Conservation (phyloP, 2,113 vertebrate species). For the Archocentrus centrarchus region DNA sequence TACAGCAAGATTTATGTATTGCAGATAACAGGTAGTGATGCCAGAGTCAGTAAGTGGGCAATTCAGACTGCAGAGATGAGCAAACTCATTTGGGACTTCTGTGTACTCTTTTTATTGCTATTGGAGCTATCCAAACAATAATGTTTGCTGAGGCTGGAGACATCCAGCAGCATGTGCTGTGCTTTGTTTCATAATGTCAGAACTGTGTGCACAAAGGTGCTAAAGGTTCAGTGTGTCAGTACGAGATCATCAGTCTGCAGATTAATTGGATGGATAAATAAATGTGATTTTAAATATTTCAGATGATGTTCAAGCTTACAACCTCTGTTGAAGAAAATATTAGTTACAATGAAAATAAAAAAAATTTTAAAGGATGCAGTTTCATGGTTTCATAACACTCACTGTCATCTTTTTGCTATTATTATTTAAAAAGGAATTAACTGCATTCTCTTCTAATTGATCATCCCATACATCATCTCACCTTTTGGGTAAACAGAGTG, state of each 20-base stretch:
- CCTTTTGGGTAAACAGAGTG: not conserved
- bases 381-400: not conserved
- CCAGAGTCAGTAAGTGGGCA: not conserved
- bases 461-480: not conserved
- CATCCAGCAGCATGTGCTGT: not conserved
- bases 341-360: not conserved
- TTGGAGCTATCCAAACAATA: constrained; percentile 8
- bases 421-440: not conserved
- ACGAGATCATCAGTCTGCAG: not conserved
- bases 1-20: constrained; percentile 11
- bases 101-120: constrained; percentile 21
- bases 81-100: constrained; percentile 11
- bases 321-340: not conserved
- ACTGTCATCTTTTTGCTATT: not conserved
- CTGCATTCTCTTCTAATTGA: not conserved
- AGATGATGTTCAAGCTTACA: not conserved
- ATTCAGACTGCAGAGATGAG: constrained; percentile 1
- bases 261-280: not conserved
- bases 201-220: not conserved
- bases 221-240: not conserved
- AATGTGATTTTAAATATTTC: not conserved
- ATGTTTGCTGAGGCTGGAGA: not conserved
- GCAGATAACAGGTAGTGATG: constrained; percentile 3
- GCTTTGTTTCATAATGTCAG: not conserved
- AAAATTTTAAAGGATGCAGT: not conserved